These are phyloP conservation scores for Gerris buenoi DNA, from an alignment of 1,140 invertebrate species.

Conservation along the genomic window DNA sequence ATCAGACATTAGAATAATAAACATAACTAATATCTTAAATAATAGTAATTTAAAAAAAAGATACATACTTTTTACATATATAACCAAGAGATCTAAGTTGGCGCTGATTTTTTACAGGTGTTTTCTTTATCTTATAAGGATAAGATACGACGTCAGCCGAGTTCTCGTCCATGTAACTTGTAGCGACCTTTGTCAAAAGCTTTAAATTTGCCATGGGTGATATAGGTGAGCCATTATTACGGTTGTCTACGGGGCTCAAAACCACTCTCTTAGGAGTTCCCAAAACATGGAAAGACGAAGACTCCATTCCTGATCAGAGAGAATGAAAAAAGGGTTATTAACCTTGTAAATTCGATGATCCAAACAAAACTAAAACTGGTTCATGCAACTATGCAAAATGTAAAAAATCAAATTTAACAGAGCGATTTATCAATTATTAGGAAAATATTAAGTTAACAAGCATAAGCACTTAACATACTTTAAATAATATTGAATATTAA, in stretches of 20 bases:
- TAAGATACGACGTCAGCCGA: conserved; percentile 7
- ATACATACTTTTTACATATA: conserved; percentile 38
- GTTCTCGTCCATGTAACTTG: conserved; percentile 13
- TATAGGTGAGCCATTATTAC: conserved; percentile 27
- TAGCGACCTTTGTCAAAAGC: conserved; percentile 38
- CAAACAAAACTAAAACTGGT: too few relatives aligned
- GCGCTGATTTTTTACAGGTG: conserved; percentile 26
- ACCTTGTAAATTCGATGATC: too few relatives aligned
- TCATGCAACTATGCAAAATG: too few relatives aligned
- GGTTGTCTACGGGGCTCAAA: conserved; percentile 6
- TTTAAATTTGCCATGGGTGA: conserved; percentile 42
- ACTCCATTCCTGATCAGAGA: neutral
- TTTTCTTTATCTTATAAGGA: conserved; percentile 9
- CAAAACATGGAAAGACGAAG: neutral
- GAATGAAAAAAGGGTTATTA: neutral
- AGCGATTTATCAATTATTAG: too few relatives aligned
- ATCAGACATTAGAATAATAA: too few relatives aligned
- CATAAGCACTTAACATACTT: too few relatives aligned
- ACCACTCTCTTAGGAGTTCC: conserved; percentile 10
- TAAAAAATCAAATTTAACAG: too few relatives aligned
- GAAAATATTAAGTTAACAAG: too few relatives aligned
- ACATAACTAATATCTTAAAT: too few relatives aligned
- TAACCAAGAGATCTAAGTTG: conserved; percentile 41
- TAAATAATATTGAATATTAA: too few relatives aligned
- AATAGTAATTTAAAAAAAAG: too few relatives aligned